These are phyloP conservation scores for Diplolepis rosae DNA, from an alignment of 2,888 invertebrate species.

Conservation along the genomic window DNA sequence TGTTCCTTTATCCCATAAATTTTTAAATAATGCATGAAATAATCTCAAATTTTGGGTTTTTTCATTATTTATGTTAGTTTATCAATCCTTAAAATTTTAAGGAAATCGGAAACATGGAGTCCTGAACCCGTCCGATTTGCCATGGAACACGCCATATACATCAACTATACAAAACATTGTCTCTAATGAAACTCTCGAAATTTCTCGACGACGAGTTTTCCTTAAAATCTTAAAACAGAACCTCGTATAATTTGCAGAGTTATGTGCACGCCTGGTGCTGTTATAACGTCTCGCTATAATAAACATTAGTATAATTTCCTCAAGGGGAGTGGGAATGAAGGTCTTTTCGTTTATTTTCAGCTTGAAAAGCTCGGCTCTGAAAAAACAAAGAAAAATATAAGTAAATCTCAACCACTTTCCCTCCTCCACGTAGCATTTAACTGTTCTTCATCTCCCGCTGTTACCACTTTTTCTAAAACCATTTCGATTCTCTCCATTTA, in stretches of 20 bases:
- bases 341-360: background rate
- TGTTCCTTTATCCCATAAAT: background rate
- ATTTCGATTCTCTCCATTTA: background rate
- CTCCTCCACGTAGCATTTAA: conserved; percentile 1
- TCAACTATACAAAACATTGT: background rate
- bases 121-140: too few relatives aligned
- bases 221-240: conserved; percentile 51
- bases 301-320: conserved; percentile 58
- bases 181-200: background rate
- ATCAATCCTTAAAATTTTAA: too few relatives aligned
- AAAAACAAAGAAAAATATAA: background rate
- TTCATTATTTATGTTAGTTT: too few relatives aligned
- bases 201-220: background rate
- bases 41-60: too few relatives aligned
- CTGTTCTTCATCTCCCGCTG: background rate
- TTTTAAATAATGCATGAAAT: too few relatives aligned
- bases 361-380: background rate
- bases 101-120: too few relatives aligned
- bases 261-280: conserved; percentile 53
- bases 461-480: background rate
- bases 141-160: too few relatives aligned
- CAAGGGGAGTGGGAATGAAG: background rate
- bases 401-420: conserved; percentile 18
- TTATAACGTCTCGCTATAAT: conserved; percentile 54
- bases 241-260: conserved; percentile 54